Evolutionary conservation across 2,113 vertebrate species (phyloP).

Genomic region (Fregata magnificens): DNA sequence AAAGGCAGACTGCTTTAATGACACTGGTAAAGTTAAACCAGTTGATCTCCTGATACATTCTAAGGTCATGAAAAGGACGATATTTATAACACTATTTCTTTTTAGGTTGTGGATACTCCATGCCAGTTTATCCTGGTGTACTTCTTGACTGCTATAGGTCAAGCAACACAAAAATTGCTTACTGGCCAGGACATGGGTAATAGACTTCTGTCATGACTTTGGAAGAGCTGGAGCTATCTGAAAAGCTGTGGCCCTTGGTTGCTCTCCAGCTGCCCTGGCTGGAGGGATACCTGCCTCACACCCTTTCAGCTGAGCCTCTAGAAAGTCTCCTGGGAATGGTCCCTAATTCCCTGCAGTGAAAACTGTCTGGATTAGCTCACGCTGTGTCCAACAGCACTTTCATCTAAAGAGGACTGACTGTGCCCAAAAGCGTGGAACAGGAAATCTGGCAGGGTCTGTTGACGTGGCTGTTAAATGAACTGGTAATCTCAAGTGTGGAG

Average conservation of each 20-base stretch:
- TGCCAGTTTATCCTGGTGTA: background rate
- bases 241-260: background rate
- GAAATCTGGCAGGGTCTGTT: background rate
- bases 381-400: background rate
- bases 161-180: background rate
- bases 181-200: background rate
- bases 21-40: background rate
- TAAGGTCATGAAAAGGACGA: background rate
- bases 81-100: background rate
- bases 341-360: background rate
- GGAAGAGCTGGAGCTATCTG: background rate
- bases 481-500: background rate
- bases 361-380: background rate
- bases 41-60: background rate
- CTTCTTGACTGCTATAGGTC: background rate
- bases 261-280: background rate
- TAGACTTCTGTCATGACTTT: background rate
- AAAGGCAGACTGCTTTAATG: background rate
- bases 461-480: background rate
- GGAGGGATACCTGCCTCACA: background rate
- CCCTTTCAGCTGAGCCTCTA: background rate
- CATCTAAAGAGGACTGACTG: background rate
- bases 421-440: background rate
- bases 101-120: background rate
- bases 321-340: background rate